Base-by-base conservation (phyloP, 1,140 invertebrate genomes). In the Pantala flavescens region DNA sequence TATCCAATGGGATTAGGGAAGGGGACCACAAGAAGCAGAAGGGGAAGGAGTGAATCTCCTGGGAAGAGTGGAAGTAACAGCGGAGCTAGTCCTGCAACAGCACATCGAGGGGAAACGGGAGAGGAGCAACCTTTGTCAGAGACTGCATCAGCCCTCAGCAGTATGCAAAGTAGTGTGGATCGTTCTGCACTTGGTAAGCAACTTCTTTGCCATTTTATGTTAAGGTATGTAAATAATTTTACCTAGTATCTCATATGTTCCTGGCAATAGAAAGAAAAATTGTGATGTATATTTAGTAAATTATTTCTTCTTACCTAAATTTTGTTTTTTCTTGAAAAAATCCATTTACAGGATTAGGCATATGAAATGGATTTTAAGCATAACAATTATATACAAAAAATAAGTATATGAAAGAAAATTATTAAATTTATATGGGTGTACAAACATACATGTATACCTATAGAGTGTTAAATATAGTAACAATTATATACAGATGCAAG, bases 91-190 rank as follows among this genome's bases (percentile, higher is more conserved):
- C 81, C 23, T 73, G 77, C 23, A 77, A 76, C 12, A 79, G 77
- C 75, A 42, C 78, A n/a, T 79, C 79, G 16, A 72, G 55, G 70
- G 73, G 70, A 21, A 74, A 28, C 78, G 77, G 28, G 78, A 81
- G 49, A 63, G 49, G 49, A 63, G 12, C 49, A 63, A 12, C 49
- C 49, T 7, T 21, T 63, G 14, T 63, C 49, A 21, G 49, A 63
- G 12, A 19, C 49, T 0, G 83, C 84, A 73, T 86, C 85, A 7
- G 85, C 86, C 78, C 74, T 86, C 0, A 86, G 85, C 75, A 86
- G 85, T 75, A 84, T 86, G 82, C 85, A 86, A 71, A 86, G 85
- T 72, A 86, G 85, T 70, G 84, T 86, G 80, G 84, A 85, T 11
- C 82, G 84, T 73, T 86, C 85, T 23, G 84, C 82, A 23, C 80